Base-by-base conservation (phyloP, 2,113 vertebrate genomes). In the Engraulis encrasicolus region DNA sequence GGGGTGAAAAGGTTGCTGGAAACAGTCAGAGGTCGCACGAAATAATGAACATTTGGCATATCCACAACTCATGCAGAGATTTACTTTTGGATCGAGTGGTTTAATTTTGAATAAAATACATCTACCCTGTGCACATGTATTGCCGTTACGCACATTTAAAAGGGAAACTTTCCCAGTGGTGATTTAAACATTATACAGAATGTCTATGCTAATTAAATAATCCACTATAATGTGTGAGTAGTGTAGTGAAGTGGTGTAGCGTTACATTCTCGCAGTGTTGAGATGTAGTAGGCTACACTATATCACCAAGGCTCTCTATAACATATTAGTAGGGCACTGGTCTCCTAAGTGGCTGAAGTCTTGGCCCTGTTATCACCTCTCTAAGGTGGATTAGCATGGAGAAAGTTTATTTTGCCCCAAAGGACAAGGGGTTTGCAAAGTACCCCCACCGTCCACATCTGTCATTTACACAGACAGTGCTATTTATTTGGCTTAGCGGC, bases 301-400 rank as follows among this genome's bases (percentile, higher is more conserved):
- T n/a, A n/a, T n/a, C n/a, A n/a, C n/a, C n/a, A n/a, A n/a, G n/a
- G n/a, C n/a, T n/a, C n/a, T n/a, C n/a, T n/a, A n/a, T n/a, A n/a
- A n/a, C 1, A 9, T 58, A 19, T 1, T 1, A 7, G 54, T n/a
- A 38, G 50, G 45, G 37, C 58, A 74, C 19, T 20, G 48, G 81
- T 79, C 9, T n/a, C 52, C 18, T 38, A 2, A 23, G 12, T 27
- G 1, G 7, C n/a, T 38, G 45, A 40, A 38, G 18, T 54, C 37
- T 61, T 31, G 61, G 37, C 78, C 36, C 36, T 52, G 45, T 84
- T 84, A 48, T 48, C 78, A 34, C n/a, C 83, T 48, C 86, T 87
- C 86, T 85, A 82, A 77, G 80, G 81, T 52, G 84, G 78, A 86
- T 91, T 86, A 66, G 86, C 85, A 78, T 58, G 31, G 31, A 48